These are phyloP conservation scores for Mugil cephalus DNA, from an alignment of 2,113 vertebrate genomes.

Conservation along the genomic window DNA sequence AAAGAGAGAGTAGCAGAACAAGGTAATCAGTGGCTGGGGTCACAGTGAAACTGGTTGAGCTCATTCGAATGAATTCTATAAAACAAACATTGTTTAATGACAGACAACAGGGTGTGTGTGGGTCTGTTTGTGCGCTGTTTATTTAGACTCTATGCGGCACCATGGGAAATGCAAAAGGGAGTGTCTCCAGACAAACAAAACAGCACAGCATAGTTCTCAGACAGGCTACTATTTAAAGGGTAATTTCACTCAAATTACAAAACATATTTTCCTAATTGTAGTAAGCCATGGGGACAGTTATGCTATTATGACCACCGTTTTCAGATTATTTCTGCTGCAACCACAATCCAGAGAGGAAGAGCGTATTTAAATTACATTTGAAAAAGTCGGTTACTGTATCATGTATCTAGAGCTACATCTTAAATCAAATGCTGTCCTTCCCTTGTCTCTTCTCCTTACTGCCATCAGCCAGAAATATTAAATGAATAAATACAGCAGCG, in stretches of 20 bases:
- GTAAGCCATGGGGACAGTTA: conserved; percentile 6
- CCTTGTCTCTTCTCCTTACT: no score
- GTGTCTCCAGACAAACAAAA: conserved; percentile 58
- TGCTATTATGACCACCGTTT: not conserved
- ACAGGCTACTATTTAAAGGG: conserved; percentile 24
- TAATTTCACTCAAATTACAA: conserved; percentile 26
- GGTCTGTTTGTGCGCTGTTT: conserved; percentile 68
- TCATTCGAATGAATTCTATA: conserved; percentile 69
- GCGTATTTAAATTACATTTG: no score
- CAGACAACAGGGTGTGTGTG: conserved; percentile 66
- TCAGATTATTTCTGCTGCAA: conserved; percentile 7
- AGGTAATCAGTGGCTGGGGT: conserved; percentile 29
- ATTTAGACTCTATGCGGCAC: conserved; percentile 55
- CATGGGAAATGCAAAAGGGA: conserved; percentile 71
- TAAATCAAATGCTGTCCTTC: no score
- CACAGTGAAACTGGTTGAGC: conserved; percentile 53
- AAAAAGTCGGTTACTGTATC: no score
- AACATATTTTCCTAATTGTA: conserved; percentile 15
- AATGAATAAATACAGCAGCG: no score
- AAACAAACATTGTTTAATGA: conserved; percentile 79
- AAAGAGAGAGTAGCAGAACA: not conserved
- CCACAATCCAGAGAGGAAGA: no score
- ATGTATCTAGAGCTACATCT: no score
- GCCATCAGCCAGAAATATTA: no score
- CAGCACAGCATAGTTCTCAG: conserved; percentile 14